A percentile compares a stretch with the other conserved stretches of the same genome.
phyloP scores from a whole-genome alignment of 1,140 invertebrate genomes.

The Leptinotarsa lineolata region DNA sequence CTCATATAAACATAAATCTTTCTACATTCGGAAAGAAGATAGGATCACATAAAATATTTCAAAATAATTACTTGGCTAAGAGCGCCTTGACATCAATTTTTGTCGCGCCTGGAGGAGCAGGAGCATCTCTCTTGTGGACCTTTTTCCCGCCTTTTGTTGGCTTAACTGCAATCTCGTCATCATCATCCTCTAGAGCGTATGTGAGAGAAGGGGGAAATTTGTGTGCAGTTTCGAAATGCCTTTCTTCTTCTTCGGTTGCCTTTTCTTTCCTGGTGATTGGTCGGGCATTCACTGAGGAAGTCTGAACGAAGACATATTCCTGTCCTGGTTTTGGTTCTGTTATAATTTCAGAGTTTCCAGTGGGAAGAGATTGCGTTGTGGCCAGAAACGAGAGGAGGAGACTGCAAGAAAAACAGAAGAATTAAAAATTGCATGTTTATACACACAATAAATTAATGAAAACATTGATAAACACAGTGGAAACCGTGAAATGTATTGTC shows the following conservation, averaged over 20 bases:
- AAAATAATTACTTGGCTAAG: constrained; percentile 46
- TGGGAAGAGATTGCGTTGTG: constrained; percentile 30
- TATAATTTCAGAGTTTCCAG: constrained; percentile 34
- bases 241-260: constrained; percentile 30
- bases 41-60: too few species aligned
- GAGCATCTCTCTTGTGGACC: constrained; percentile 44
- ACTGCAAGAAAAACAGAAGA: constrained; percentile 42
- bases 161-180: constrained; percentile 34
- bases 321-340: constrained; percentile 50
- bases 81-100: constrained; percentile 51
- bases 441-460: too few species aligned
- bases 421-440: background rate
- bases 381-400: constrained; percentile 32
- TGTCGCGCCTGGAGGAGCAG: constrained; percentile 52
- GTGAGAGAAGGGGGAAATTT: constrained; percentile 51
- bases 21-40: too few species aligned
- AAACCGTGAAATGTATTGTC: too few species aligned
- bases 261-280: constrained; percentile 51
- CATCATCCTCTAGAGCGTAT: constrained; percentile 43
- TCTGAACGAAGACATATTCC: constrained; percentile 53
- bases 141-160: constrained; percentile 33
- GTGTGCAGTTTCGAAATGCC: constrained; percentile 53
- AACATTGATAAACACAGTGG: too few species aligned
- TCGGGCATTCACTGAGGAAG: constrained; percentile 40
- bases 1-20: too few species aligned